Evolutionary conservation across 2,113 vertebrate genomes (phyloP), one percentile per base, ranked within the genome.

Genomic region (Oophaga pumilio): DNA sequence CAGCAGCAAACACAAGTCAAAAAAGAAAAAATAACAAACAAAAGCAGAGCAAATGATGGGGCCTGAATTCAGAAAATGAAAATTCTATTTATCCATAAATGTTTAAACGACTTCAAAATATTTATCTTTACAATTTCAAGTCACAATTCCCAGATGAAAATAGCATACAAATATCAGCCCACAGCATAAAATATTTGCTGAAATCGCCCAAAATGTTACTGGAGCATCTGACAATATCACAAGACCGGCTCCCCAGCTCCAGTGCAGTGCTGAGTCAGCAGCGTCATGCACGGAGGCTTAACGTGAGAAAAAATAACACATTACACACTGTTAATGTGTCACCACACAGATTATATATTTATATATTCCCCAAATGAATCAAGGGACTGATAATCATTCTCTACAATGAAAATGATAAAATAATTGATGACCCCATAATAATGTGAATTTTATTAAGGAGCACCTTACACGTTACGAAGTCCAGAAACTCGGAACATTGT

Each of bases 161-260:
- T 12, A 80, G 28, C n/a, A 78, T 13, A 57, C 10, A 17, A 59
- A 59, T 59, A 18, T 24, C 56, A 28, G 77, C 10, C 53, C 28
- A 28, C 56, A 33, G 18, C 56, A 80, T 52, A 59, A 59, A 80
- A 80, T 80, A 43, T 7, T 62, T 80, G 78, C 56, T 80, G 56
- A 80, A 33, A 62, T 80, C 60, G 56, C 78, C 56, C 11, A 33
- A 60, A 80, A 80, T 80, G 78, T 33, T 60, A 33, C 11, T 80
- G 10, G 26, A 24, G 77, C 57, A 60, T 80, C 53, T 15, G 24
- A 43, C 56, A 33, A 60, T 57, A 80, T 80, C 78, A 33, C 12
- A 26, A 80, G 56, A 33, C n/a, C 15, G 26, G 15, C 22, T 62
- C 15, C 20, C 26, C 2, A 33, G 56, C 78, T 80, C 78, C 56